Conservation (phyloP, 2,888 invertebrate genomes). For the Dryobota labecula region DNA sequence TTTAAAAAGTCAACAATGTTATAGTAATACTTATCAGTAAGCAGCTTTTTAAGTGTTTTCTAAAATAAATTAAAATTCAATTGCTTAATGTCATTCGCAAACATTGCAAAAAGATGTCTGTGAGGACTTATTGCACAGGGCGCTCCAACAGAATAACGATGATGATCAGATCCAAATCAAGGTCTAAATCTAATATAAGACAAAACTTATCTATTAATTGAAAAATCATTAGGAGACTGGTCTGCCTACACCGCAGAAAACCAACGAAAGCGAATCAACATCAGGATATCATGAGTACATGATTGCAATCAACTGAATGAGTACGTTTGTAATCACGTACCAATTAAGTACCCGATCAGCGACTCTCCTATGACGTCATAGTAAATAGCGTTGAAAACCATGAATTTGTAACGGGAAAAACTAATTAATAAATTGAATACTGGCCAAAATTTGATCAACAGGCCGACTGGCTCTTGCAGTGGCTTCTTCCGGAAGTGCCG, state of each 20-base stretch:
- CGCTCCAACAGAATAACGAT: too few relatives aligned
- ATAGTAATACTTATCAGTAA: too few relatives aligned
- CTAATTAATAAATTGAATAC: not conserved
- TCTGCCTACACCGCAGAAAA: not conserved
- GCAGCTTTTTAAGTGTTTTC: too few relatives aligned
- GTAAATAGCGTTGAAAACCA: not conserved
- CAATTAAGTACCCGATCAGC: not conserved
- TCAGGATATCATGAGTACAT: not conserved
- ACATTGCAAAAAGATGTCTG: too few relatives aligned
- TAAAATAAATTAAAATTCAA: too few relatives aligned
- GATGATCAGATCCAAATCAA: not conserved
- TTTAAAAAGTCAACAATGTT: too few relatives aligned
- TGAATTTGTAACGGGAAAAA: too few relatives aligned
- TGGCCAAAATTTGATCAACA: not conserved
- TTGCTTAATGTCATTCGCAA: too few relatives aligned
- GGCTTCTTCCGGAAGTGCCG: not conserved
- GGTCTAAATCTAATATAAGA: not conserved
- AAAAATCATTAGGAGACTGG: not conserved
- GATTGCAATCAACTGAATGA: not conserved
- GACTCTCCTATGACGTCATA: not conserved
- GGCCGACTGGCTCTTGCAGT: not conserved
- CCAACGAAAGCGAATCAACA: not conserved
- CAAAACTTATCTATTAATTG: not conserved
- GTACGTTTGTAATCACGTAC: not conserved
- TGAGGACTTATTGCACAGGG: too few relatives aligned